A percentile compares a stretch with the other conserved stretches of the same genome.
Evolutionary conservation across 2,113 vertebrate genomes (phyloP).

Genomic region (Phocoena phocoena): DNA sequence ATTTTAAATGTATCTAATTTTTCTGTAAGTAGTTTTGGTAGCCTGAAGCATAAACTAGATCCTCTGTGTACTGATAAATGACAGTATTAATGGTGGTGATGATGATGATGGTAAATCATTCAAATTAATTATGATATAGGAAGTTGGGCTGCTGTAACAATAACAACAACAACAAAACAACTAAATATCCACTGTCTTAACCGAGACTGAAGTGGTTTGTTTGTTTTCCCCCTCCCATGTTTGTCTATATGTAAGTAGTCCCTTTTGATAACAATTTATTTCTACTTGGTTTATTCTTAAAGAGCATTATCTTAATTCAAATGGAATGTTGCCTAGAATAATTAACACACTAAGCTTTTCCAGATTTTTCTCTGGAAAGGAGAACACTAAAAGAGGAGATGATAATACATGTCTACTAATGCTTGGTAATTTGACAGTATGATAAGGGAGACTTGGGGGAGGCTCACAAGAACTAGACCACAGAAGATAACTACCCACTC

Average conservation of each 20-base stretch:
- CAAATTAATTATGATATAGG: background rate
- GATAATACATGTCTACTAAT: background rate
- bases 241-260: background rate
- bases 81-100: background rate
- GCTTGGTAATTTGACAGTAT: background rate
- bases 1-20: background rate
- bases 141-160: background rate
- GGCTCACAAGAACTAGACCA: background rate
- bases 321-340: background rate
- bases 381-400: background rate
- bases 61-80: background rate
- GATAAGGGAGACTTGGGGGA: background rate
- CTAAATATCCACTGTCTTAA: background rate
- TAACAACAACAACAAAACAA: background rate
- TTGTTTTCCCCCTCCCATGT: background rate
- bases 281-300: slow-evolving; percentile 11
- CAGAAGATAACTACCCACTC: background rate
- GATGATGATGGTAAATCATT: background rate
- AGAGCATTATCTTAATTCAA: background rate
- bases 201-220: background rate
- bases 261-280: background rate
- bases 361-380: background rate
- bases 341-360: background rate
- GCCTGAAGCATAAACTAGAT: background rate
- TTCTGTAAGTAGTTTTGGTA: background rate